Base-by-base conservation (phyloP, 2,797 vertebrate species). In the Allobates femoralis region DNA sequence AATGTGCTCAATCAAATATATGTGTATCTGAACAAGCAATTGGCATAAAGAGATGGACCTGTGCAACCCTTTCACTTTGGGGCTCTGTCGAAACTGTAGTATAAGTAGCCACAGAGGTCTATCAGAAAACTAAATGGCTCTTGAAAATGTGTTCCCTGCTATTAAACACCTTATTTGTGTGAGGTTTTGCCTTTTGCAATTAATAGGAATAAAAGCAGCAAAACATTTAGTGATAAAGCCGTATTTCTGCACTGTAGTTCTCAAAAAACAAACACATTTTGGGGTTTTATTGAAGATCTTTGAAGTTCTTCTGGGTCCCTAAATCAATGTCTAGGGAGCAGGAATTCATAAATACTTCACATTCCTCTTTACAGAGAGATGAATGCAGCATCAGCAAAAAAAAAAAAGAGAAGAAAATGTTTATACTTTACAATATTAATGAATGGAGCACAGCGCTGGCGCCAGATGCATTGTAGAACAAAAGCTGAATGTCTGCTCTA, bases 361-460 rank as follows among this genome's bases (percentile, higher is more conserved):
- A 32, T 58, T 41, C 12, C 15, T 50, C 28, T 66, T 10, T 11
- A 26, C 66, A 1, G 64, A 50, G n/a, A n/a, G 73, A 77, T 78
- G 83, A 73, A 79, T 21, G n/a, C 56, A 28, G 64, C 7, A 23
- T 79, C 62, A 21, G 51, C 60, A 56, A 8, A 32, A 74, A 41
- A 66, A 6, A 64, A 41, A 41, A 41, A 46, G 4, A 46, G 4
- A 46, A 32, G 60, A 78, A 71, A 79, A 67, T 32, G 75, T 69
- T 80, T 86, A 73, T 62, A 32, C 67, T 62, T 51, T 81, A 75
- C 69, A 81, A 74, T 86, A 85, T 85, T 77, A 74, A 81, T 80
- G 46, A 37, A 79, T 15, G 14, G 21, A 62, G 21, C 50, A 19
- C 55, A 37, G 56, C 18, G 21, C 85, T 37, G 81, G 37, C 30